Conservation (phyloP, 2,888 invertebrate genomes). For the Oscheius myriophilus region DNA sequence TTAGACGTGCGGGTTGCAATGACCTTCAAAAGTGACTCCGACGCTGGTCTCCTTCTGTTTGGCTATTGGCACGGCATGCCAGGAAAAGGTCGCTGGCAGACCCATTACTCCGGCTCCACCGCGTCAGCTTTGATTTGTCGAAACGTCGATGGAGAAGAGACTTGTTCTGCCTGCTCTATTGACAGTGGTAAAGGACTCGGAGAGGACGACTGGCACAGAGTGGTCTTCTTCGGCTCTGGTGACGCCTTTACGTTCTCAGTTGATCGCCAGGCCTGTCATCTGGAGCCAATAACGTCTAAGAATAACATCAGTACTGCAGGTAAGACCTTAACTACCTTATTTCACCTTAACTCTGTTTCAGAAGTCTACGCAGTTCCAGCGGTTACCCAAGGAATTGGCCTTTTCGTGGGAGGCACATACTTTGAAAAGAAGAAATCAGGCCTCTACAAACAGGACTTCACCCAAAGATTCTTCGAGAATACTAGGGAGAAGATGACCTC, state of each 20-base stretch:
- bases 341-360: background rate
- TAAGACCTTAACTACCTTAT: slow-evolving; percentile 11
- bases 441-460: slow-evolving; percentile 45
- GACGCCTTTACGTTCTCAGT: slow-evolving; percentile 35
- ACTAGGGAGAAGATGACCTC: slow-evolving; percentile 56
- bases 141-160: slow-evolving; percentile 31
- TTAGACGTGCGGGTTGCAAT: slow-evolving; percentile 36
- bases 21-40: slow-evolving; percentile 47
- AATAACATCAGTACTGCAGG: slow-evolving; percentile 35
- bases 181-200: slow-evolving; percentile 28
- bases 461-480: slow-evolving; percentile 56
- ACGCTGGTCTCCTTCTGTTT: slow-evolving; percentile 48
- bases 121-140: slow-evolving; percentile 42
- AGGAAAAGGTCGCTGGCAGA: slow-evolving; percentile 48
- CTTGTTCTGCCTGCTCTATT: slow-evolving; percentile 23
- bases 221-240: slow-evolving; percentile 40
- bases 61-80: slow-evolving; percentile 46
- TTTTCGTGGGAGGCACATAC: slow-evolving; percentile 52
- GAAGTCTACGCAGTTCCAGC: slow-evolving; percentile 45
- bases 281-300: slow-evolving; percentile 12
- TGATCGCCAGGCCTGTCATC: slow-evolving; percentile 35
- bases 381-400: slow-evolving; percentile 38
- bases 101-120: slow-evolving; percentile 40
- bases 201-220: slow-evolving; percentile 47
- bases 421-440: slow-evolving; percentile 49